Evolutionary conservation across 2,797 vertebrate species (phyloP), one percentile per base, ranked within the genome.

Genomic region (Cheirogaleus major): DNA sequence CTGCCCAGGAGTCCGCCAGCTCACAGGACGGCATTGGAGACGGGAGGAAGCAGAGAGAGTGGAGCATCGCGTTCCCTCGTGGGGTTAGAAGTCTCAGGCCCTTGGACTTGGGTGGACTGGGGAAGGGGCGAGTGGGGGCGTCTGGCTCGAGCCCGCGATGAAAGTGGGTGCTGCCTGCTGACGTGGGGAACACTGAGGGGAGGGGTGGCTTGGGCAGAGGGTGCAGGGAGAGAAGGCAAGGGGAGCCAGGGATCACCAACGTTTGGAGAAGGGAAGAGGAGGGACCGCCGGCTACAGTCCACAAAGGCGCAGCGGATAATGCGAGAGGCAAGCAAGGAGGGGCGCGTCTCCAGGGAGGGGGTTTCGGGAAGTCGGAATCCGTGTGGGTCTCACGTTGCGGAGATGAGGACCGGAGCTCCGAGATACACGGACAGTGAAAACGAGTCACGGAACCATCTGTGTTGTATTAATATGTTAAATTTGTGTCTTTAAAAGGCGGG

Each of bases 1-100:
- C 73, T 87, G 32, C 27, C 55, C 55, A 41, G 65, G 41, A 27
- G 48, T n/a, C 73, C 25, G 4, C 32, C 59, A 52, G 35, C 48
- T 30, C 0, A 2, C 0, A 0, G 81, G 57, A 22, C 25, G 38
- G 15, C 20, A 13, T 4, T 3, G 43, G 41, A 55, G 32, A 52
- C 32, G 38, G 43, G 57, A 35, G 61, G 22, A 85, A 41, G 22
- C 22, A n/a, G 35, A 9, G 23, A 11, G 32, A 78, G 23, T 43
- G 2, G 7, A 75, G 67, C 17, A 67, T 35, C 22, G 5, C 4
- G 6, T 59, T 30, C 38, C 79, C 30, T 82, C 4, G 0, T 35
- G 7, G 25, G 12, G 52, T 3, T 23, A 45, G 72, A n/a, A 22
- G n/a, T 18, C 84, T 35, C 38, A 32, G 72, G 35, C 22, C 45